phyloP scores from a whole-genome alignment of 2,797 vertebrate species.

The Synaphobranchus kaupii region DNA sequence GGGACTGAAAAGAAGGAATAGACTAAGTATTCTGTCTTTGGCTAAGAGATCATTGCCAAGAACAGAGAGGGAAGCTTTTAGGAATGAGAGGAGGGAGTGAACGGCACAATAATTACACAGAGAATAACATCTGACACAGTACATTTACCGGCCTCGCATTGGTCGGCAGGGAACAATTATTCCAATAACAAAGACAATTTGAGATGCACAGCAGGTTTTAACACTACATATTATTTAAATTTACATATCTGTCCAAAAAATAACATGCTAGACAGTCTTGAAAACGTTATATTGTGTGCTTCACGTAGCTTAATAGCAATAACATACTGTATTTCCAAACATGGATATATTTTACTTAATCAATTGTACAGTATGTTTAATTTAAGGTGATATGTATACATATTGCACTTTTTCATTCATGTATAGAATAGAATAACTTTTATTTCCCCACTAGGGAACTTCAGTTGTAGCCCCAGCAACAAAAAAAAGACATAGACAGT shows the following conservation, averaged over 20 bases:
- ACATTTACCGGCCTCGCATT: not conserved
- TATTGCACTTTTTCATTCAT: not conserved
- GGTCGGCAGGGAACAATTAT: not conserved
- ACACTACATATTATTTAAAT: not conserved
- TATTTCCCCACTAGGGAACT: too few relatives aligned
- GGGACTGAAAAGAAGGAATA: constrained; percentile 16
- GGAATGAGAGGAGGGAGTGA: not conserved
- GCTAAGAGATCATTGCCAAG: not conserved
- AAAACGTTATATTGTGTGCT: not conserved
- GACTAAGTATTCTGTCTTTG: not conserved
- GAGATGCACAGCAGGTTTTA: not conserved
- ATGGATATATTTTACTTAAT: not conserved
- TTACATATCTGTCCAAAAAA: not conserved
- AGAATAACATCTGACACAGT: not conserved
- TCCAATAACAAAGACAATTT: not conserved
- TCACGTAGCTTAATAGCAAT: not conserved
- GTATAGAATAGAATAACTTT: too few relatives aligned
- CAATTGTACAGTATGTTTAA: not conserved
- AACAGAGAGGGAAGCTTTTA: not conserved
- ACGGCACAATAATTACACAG: not conserved
- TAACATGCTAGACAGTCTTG: not conserved
- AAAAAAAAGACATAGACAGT: too few relatives aligned
- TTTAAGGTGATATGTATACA: not conserved
- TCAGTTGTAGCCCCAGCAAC: too few relatives aligned
- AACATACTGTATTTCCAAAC: not conserved